Evolutionary conservation across 2,797 vertebrate genomes (phyloP).

Genomic region (Chrysocyon brachyurus): DNA sequence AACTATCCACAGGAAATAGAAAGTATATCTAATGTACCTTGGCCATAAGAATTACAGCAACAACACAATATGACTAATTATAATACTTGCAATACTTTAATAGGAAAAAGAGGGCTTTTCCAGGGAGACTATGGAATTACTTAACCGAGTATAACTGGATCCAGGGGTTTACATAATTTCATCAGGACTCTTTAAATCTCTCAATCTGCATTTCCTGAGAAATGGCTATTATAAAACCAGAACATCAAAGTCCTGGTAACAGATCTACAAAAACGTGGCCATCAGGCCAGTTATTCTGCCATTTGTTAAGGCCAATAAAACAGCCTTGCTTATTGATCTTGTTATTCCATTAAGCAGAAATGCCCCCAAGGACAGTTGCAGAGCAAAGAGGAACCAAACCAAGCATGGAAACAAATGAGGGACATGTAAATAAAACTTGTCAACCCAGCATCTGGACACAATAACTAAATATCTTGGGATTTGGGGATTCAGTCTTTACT

Average conservation of each 20-base stretch:
- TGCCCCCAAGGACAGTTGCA: conserved; percentile 56
- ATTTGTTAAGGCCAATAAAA: conserved; percentile 69
- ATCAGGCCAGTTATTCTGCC: conserved; percentile 35
- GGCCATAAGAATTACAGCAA: background rate
- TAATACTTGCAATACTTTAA: background rate
- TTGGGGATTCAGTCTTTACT: background rate
- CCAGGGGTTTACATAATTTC: background rate
- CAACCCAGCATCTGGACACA: conserved; percentile 65
- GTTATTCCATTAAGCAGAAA: conserved; percentile 66
- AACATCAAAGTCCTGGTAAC: conserved; percentile 8
- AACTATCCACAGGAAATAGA: background rate
- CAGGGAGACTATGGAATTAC: background rate
- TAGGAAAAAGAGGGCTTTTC: background rate
- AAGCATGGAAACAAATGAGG: conserved; percentile 72
- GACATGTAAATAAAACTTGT: conserved; percentile 74
- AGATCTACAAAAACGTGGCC: conserved; percentile 41
- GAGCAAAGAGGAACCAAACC: conserved; percentile 65
- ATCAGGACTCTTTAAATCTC: background rate
- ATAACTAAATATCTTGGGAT: conserved; percentile 67
- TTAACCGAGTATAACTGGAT: background rate
- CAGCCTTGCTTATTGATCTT: conserved; percentile 52
- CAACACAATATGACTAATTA: background rate
- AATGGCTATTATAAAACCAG: conserved; percentile 43
- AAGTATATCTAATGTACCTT: background rate
- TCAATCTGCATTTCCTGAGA: conserved; percentile 35